Conservation (phyloP, 92 coral and sea anemone genomes). For the Parazoanthus atlanticus region DNA sequence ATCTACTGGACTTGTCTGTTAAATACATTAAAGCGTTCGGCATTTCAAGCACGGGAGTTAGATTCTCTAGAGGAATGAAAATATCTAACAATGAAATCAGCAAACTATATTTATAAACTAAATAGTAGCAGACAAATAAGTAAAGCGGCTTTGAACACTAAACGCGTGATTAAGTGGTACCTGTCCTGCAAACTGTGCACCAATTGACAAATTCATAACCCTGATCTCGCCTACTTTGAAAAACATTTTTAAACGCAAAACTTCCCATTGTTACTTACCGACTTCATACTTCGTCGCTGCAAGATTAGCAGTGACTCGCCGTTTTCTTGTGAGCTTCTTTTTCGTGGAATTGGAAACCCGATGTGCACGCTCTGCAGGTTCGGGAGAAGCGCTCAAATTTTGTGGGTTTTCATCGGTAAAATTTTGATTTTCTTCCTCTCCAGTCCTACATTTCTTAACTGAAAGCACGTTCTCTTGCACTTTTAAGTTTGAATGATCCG, state of each 20-base stretch:
- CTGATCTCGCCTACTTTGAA: not conserved
- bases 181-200: not conserved
- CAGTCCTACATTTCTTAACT: not conserved
- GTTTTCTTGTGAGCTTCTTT: constrained; percentile 62
- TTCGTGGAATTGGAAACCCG: constrained; percentile 34
- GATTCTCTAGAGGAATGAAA: not conserved
- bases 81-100: not conserved
- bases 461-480: not conserved
- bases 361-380: constrained; percentile 1
- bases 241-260: not conserved
- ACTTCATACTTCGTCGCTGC: constrained; percentile 91
- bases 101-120: too few relatives aligned
- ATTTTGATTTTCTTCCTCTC: not conserved
- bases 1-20: not conserved
- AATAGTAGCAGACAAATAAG: not conserved
- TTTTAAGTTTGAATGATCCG: not conserved
- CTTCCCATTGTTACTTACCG: constrained; percentile 63
- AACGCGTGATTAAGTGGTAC: too few relatives aligned
- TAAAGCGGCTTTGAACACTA: not conserved
- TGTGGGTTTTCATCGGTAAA: not conserved
- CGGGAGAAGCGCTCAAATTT: not conserved
- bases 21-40: not conserved
- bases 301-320: constrained; percentile 83
- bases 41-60: not conserved
- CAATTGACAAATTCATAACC: not conserved